Conservation (phyloP, 2,888 invertebrate genomes). For the Branchinecta sandiegonensis region DNA sequence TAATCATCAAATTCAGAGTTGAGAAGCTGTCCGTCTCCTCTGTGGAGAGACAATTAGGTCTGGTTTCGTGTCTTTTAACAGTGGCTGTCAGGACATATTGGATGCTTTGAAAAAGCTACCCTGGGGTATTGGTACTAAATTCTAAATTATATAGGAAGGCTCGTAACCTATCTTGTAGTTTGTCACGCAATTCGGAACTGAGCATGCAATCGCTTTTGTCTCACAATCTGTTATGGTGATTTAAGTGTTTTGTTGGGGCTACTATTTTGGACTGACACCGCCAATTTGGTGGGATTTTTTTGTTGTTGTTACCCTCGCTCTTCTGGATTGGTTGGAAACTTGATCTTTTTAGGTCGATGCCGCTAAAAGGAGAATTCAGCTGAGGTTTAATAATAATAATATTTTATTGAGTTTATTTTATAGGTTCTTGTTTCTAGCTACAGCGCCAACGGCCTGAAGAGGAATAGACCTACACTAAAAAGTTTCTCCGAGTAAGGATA, state of each 20-base stretch:
- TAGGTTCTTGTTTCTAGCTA: too few relatives aligned
- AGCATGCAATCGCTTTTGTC: conserved; percentile 8
- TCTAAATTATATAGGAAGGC: conserved; percentile 1
- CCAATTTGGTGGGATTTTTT: not conserved
- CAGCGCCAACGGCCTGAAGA: too few relatives aligned
- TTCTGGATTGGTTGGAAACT: not conserved
- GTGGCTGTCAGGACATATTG: conserved; percentile 6
- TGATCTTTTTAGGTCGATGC: too few relatives aligned
- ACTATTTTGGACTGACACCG: not conserved
- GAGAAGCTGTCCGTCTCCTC: too few relatives aligned
- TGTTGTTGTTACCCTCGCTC: not conserved
- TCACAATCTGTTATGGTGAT: not conserved
- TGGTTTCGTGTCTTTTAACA: not conserved
- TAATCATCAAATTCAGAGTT: too few relatives aligned
- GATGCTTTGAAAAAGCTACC: conserved; percentile 15
- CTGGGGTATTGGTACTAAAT: conserved; percentile 1
- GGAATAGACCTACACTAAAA: too few relatives aligned
- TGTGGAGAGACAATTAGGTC: not conserved
- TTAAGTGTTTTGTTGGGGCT: not conserved
- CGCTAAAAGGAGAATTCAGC: too few relatives aligned
- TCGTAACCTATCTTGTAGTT: not conserved
- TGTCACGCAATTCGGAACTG: conserved; percentile 2
- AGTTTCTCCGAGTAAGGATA: too few relatives aligned
- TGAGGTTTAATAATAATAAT: too few relatives aligned
- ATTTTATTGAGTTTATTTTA: too few relatives aligned